A percentile compares a stretch with the other conserved stretches of the same genome.
phyloP scores from a whole-genome alignment of 2,888 invertebrate species.

The Melanostoma scalare region DNA sequence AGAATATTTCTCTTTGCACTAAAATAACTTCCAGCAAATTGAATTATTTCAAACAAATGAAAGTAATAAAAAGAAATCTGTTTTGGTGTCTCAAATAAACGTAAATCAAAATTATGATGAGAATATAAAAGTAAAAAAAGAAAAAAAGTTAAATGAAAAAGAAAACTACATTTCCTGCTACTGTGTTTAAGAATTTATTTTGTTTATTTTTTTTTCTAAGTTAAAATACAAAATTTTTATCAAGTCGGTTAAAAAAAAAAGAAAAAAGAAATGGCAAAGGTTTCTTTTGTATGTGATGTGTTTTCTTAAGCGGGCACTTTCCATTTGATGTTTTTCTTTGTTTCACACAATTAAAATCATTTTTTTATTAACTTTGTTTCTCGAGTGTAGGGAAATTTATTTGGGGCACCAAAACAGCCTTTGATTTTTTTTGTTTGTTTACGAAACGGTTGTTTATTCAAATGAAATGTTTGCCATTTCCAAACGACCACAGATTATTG shows the following conservation, averaged over 20 bases:
- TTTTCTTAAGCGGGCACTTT: slow-evolving; percentile 29
- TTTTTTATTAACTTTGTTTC: slow-evolving; percentile 20
- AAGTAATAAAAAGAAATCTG: slow-evolving; percentile 77
- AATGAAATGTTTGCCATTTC: slow-evolving; percentile 83
- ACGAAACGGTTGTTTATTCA: slow-evolving; percentile 22
- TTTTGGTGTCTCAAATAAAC: slow-evolving; percentile 80
- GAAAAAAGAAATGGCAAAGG: slow-evolving; percentile 75
- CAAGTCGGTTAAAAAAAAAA: slow-evolving; percentile 17
- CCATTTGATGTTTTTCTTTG: slow-evolving; percentile 4
- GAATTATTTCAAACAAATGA: slow-evolving; percentile 59
- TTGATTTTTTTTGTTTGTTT: slow-evolving; percentile 75
- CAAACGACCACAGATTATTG: slow-evolving; percentile 83
- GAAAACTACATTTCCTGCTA: slow-evolving; percentile 70
- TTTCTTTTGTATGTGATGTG: slow-evolving; percentile 33
- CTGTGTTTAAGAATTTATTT: slow-evolving; percentile 66
- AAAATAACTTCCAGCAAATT: slow-evolving; percentile 20
- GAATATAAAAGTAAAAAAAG: slow-evolving; percentile 42
- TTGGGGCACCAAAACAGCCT: slow-evolving; percentile 86
- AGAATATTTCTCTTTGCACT: slow-evolving; percentile 29
- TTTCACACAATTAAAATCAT: background rate
- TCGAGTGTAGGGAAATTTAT: slow-evolving; percentile 48
- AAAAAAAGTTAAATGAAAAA: slow-evolving; percentile 40
- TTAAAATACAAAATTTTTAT: background rate
- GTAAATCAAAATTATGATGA: slow-evolving; percentile 18
- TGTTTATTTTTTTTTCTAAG: slow-evolving; percentile 35